phyloP scores from a whole-genome alignment of 2,888 invertebrate genomes.

The Prosopocoilus inquinatus region DNA sequence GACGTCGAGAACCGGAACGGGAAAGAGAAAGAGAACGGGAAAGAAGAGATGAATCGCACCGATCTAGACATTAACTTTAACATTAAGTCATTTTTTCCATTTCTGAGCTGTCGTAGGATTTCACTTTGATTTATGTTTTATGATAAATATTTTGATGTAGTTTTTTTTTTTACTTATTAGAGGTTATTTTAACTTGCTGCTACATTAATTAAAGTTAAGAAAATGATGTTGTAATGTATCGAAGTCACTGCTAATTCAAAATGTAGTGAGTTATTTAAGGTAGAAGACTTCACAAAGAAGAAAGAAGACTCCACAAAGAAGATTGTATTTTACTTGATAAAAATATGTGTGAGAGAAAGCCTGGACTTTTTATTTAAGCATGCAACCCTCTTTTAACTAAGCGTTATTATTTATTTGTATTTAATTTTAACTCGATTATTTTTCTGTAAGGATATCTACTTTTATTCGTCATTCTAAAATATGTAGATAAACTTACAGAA shows the following conservation, averaged over 20 bases:
- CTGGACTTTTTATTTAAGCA: slow-evolving; percentile 34
- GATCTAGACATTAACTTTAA: slow-evolving; percentile 61
- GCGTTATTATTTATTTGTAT: too few relatives aligned
- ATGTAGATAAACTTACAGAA: too few relatives aligned
- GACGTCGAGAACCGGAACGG: slow-evolving; percentile 58
- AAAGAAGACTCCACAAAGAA: slow-evolving; percentile 36
- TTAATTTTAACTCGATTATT: too few relatives aligned
- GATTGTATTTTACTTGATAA: slow-evolving; percentile 42
- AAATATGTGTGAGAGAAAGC: slow-evolving; percentile 36
- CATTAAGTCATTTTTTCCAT: too few relatives aligned
- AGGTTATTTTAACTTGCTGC: too few relatives aligned
- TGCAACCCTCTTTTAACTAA: background rate
- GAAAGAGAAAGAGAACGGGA: slow-evolving; percentile 67
- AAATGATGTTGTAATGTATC: too few relatives aligned
- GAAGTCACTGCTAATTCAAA: background rate
- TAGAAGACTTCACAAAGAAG: slow-evolving; percentile 18
- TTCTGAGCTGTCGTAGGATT: too few relatives aligned
- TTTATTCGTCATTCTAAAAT: too few relatives aligned
- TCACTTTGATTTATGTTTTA: background rate
- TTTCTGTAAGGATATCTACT: too few relatives aligned
- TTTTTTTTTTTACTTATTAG: background rate
- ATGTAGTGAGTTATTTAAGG: slow-evolving; percentile 8
- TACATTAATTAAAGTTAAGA: too few relatives aligned
- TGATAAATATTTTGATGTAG: background rate
- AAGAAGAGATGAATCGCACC: slow-evolving; percentile 67